These are phyloP conservation scores for Acanthosepion pharaonis DNA, from an alignment of 2,888 invertebrate genomes.

Conservation along the genomic window DNA sequence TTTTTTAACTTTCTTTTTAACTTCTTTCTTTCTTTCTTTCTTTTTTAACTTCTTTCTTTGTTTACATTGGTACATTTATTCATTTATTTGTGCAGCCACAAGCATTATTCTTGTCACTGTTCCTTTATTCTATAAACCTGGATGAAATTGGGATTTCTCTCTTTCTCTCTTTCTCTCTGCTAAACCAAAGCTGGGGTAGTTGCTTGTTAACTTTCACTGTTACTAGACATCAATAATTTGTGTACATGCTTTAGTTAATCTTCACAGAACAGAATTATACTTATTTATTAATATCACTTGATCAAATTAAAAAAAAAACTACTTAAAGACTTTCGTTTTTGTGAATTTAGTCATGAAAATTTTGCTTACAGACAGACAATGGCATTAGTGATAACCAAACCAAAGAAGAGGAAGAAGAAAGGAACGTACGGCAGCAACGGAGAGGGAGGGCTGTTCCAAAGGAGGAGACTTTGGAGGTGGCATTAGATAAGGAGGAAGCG, in stretches of 20 bases:
- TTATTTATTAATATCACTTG: too few species aligned
- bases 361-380: not conserved
- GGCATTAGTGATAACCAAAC: not conserved
- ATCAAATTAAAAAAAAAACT: too few species aligned
- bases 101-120: not conserved
- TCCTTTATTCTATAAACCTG: too few species aligned
- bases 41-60: not conserved
- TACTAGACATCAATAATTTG: too few species aligned
- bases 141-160: too few species aligned
- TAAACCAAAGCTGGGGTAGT: too few species aligned
- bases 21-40: not conserved
- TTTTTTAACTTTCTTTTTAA: not conserved
- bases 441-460: constrained; percentile 34
- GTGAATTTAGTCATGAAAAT: not conserved
- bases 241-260: too few species aligned
- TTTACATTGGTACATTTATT: too few species aligned
- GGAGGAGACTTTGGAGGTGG: constrained; percentile 48
- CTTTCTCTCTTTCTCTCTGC: too few species aligned
- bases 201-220: too few species aligned
- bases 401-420: not conserved
- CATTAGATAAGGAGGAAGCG: not conserved
- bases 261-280: too few species aligned
- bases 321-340: not conserved
- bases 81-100: too few species aligned
- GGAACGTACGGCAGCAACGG: not conserved